These are phyloP conservation scores for Iphiclides podalirius DNA, from an alignment of 2,888 invertebrate genomes.

Conservation along the genomic window DNA sequence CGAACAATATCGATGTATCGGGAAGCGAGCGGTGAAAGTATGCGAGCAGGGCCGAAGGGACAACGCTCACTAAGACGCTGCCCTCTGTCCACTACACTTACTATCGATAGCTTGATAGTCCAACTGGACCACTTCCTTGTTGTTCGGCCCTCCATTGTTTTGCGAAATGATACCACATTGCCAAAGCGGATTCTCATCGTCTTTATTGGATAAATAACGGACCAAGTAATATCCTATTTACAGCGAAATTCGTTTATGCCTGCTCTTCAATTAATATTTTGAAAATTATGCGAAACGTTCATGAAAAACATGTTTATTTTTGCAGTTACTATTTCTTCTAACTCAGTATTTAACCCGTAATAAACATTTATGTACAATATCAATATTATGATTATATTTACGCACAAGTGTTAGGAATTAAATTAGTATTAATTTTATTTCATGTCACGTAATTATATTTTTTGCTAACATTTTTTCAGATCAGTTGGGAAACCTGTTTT, in stretches of 20 bases:
- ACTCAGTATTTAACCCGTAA: too few relatives aligned
- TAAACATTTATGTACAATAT: too few relatives aligned
- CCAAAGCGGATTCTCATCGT: conserved; percentile 25
- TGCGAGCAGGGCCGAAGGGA: conserved; percentile 61
- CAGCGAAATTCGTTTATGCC: conserved; percentile 4
- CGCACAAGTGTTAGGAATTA: too few relatives aligned
- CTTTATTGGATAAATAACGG: conserved; percentile 22
- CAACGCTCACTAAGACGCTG: conserved; percentile 66
- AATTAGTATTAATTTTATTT: too few relatives aligned
- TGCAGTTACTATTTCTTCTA: too few relatives aligned
- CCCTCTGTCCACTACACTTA: conserved; percentile 63
- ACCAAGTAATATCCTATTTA: conserved; percentile 27
- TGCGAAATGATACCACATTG: conserved; percentile 34
- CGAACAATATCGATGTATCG: conserved; percentile 55
- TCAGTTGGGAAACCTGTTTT: too few relatives aligned
- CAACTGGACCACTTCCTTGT: conserved; percentile 40
- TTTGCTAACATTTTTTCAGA: too few relatives aligned
- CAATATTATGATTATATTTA: too few relatives aligned
- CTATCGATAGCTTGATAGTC: conserved; percentile 41
- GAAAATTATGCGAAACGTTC: too few relatives aligned
- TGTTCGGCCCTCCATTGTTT: conserved; percentile 43
- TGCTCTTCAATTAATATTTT: too few relatives aligned
- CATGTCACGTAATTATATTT: too few relatives aligned
- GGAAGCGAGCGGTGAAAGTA: conserved; percentile 72
- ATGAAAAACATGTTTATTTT: too few relatives aligned